Evolutionary conservation across 35 echinoderm and acorn worm genomes (phyloP), one percentile per base, ranked within the genome.

Genomic region (Holothuria glaberrima): DNA sequence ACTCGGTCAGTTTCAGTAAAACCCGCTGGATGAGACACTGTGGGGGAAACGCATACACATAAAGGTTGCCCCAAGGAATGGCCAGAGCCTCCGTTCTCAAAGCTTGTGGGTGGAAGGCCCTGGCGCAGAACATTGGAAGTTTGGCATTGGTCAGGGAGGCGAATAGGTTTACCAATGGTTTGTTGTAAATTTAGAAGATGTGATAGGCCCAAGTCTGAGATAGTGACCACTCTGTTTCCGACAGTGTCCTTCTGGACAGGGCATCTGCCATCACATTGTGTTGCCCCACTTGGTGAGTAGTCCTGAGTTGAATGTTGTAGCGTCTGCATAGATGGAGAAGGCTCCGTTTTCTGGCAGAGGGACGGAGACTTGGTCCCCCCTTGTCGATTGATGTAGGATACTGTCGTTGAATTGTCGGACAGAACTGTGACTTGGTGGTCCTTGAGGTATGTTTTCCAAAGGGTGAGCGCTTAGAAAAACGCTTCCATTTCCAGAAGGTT

Each of bases 11-110:
- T 6, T 87, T 59, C 1, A 36, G 9, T 13, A 67, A 2, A 0
- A 87, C 62, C 27, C 59, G 52, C 18, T 54, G 59, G 5, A 87
- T 44, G 1, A 68, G 30, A 3, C 54, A 38, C 21, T 33, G 10
- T 0, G 84, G 84, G 0, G 84, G 84, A 21, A 87, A 87, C 0
- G 84, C 84, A 25, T 87, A 87, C 0, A 0, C 84, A 22, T 61
- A 67, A 12, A 87, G 2, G 5, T 46, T 46, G 59, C 20, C 25
- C 84, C 84, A 87, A 10, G 58, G 59, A 3, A 87, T 67, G 2
- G 84, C 30, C 30, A 87, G 32, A 17, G 84, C 59, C 30, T 87
- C 61, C 19, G 28, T 36, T 6, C 17, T 38, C 84, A 4, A 68
- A 6, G 84, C 84, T 7, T 3, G 44, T 67, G 0, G 59, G 60